These are phyloP conservation scores for Calephelis perditalis DNA, from an alignment of 2,888 invertebrate species.

Conservation along the genomic window DNA sequence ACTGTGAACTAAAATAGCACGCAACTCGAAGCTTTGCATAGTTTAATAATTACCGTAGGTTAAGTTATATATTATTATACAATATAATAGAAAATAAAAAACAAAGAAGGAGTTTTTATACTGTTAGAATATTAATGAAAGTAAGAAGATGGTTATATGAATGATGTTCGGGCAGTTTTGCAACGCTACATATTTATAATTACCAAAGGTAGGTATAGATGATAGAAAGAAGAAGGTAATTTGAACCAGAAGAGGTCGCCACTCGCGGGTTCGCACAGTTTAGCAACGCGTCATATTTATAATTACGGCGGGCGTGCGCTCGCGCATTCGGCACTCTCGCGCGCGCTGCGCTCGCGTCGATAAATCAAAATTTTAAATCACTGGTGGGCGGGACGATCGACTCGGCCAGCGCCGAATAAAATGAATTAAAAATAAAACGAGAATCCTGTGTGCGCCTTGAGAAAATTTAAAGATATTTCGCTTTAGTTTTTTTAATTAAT, in stretches of 20 bases:
- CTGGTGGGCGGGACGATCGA: conserved; percentile 70
- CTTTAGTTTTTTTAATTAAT: conserved; percentile 79
- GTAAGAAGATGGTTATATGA: no score
- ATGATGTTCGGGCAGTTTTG: no score
- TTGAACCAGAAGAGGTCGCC: conserved; percentile 27
- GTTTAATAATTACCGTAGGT: no score
- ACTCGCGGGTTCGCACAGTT: conserved; percentile 69
- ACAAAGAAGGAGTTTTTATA: no score
- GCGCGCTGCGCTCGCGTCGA: conserved; percentile 56
- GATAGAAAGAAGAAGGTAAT: no score
- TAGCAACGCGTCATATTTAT: conserved; percentile 78
- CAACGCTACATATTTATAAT: no score
- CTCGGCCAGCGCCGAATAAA: conserved; percentile 73
- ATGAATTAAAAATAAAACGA: conserved; percentile 76
- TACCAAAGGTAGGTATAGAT: no score
- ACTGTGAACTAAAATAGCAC: no score
- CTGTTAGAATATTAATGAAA: no score
- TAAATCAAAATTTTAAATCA: conserved; percentile 79
- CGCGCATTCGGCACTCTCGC: conserved; percentile 49
- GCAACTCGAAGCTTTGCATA: no score
- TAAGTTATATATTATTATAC: no score
- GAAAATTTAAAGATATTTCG: conserved; percentile 76
- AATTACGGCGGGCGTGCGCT: conserved; percentile 61
- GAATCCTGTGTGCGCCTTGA: conserved; percentile 69
- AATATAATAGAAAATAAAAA: no score